Evolutionary conservation across 2,113 vertebrate genomes (phyloP).

Genomic region (Sinocyclocheilus anshuiensis): DNA sequence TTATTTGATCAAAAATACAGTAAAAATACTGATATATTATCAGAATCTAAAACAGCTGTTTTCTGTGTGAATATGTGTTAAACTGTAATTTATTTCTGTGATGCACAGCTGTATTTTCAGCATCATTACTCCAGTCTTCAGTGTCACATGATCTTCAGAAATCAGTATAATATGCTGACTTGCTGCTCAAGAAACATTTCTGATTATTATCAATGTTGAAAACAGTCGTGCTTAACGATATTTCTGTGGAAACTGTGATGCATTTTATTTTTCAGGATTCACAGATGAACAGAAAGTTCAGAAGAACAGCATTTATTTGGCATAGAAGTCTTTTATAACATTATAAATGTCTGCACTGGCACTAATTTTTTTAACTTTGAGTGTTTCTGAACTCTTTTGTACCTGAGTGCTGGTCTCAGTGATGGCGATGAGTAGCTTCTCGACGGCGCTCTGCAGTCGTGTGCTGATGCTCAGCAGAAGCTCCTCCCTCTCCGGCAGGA

Average conservation of each 20-base stretch:
- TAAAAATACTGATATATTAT: neutral
- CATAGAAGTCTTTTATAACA: too few species aligned
- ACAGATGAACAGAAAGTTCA: too few species aligned
- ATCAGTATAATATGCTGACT: neutral
- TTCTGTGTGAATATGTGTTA: neutral
- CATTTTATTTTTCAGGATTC: too few species aligned
- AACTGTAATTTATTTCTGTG: neutral
- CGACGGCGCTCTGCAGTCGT: slow-evolving; percentile 86
- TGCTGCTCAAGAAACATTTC: neutral
- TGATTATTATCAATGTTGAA: neutral
- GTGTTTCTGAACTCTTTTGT: slow-evolving; percentile 21
- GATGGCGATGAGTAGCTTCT: slow-evolving; percentile 90
- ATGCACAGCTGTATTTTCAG: neutral
- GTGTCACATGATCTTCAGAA: neutral
- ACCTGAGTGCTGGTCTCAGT: slow-evolving; percentile 89
- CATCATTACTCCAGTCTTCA: neutral
- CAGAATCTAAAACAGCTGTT: rapidly evolving
- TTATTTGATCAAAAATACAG: neutral
- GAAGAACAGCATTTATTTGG: too few species aligned
- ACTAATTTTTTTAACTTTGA: too few species aligned
- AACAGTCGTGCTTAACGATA: too few species aligned
- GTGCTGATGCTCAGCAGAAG: slow-evolving; percentile 81
- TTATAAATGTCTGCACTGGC: too few species aligned
- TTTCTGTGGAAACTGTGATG: too few species aligned
- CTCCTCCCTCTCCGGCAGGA: slow-evolving; percentile 85